Percentiles rank a stretch among this genome's conserved stretches.
Conservation (phyloP, 2,888 invertebrate genomes). For the Dilophus febrilis region DNA sequence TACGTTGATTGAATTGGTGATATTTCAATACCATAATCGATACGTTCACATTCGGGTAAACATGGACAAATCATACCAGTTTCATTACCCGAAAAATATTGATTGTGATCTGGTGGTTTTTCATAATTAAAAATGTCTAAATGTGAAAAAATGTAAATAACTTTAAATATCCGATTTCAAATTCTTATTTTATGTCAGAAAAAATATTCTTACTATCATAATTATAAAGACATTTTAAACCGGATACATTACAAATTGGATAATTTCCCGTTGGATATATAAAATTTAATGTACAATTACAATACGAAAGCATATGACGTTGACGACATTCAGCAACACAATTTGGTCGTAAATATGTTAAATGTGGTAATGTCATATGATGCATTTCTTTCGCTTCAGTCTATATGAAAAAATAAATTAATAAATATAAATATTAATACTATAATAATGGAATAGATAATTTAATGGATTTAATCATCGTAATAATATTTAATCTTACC, state of each 20-base stretch:
- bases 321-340: constrained; percentile 6
- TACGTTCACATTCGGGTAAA: constrained; percentile 5
- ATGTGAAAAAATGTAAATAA: not conserved
- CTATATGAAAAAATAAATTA: not conserved
- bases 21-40: constrained; percentile 3
- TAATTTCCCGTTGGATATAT: not conserved
- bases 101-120: not conserved
- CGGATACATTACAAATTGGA: constrained; percentile 4
- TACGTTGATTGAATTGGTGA: constrained; percentile 4
- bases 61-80: constrained; percentile 5
- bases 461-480: not conserved
- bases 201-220: constrained; percentile 1
- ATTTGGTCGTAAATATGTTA: constrained; percentile 2
- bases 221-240: constrained; percentile 1
- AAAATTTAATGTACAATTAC: constrained; percentile 1
- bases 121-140: constrained; percentile 3
- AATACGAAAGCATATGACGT: not conserved
- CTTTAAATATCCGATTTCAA: no score
- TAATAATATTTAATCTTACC: not conserved
- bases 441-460: not conserved
- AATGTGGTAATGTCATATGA: not conserved
- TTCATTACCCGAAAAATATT: constrained; percentile 4
- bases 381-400: not conserved
- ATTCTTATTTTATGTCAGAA: no score
- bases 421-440: not conserved